A percentile compares a stretch with the other conserved stretches of the same genome.
Evolutionary conservation across 2,888 invertebrate species (phyloP).

Genomic region (Glyphotaelius pellucidus): DNA sequence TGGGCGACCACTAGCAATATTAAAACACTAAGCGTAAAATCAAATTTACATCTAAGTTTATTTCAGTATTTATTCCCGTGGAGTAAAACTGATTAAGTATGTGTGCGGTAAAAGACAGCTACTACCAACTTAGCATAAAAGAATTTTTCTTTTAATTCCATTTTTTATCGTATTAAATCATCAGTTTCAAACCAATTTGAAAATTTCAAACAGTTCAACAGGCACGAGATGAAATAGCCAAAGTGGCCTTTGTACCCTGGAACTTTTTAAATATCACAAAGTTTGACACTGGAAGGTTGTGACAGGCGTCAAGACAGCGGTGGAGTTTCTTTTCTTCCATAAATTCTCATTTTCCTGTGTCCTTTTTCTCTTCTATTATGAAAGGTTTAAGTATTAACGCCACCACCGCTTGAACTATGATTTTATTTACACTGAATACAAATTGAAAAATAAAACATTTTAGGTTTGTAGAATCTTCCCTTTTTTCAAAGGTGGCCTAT

Average conservation of each 20-base stretch:
- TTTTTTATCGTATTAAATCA: background rate
- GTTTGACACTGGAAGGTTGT: conserved; percentile 15
- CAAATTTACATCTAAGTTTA: no score
- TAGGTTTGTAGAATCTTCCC: no score
- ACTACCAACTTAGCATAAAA: background rate
- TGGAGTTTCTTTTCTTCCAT: conserved; percentile 21
- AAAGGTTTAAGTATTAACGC: background rate
- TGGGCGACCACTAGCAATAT: no score
- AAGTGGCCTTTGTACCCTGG: conserved; percentile 22
- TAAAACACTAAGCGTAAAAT: no score
- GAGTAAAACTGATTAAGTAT: background rate
- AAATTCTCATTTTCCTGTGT: background rate
- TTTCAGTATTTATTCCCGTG: background rate
- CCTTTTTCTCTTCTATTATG: background rate
- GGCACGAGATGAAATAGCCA: conserved; percentile 18
- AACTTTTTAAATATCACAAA: conserved; percentile 17
- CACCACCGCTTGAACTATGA: background rate
- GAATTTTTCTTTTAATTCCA: background rate
- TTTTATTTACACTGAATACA: background rate
- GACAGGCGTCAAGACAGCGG: conserved; percentile 24
- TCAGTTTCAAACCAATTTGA: background rate
- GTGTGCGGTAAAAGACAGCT: background rate
- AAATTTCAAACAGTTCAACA: background rate
- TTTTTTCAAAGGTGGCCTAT: no score
- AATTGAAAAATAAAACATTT: background rate